phyloP scores from a whole-genome alignment of 2,113 vertebrate species.

The Corapipo altera region DNA sequence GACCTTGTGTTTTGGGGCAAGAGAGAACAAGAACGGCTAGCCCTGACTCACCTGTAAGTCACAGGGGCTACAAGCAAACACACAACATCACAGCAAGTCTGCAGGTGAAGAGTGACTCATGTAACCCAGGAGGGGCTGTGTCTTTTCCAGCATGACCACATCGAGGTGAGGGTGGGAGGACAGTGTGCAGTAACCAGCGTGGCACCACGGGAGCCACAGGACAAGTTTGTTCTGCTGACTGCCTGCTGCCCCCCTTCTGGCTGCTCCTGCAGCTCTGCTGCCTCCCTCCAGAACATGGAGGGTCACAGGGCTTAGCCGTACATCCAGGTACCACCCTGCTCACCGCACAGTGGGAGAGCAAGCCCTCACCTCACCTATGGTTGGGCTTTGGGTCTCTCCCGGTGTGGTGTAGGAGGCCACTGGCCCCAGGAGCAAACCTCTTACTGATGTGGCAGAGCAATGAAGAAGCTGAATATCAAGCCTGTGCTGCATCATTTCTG shows the following conservation, averaged over 20 bases:
- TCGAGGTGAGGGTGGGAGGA: background rate
- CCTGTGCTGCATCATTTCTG: background rate
- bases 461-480: background rate
- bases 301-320: background rate
- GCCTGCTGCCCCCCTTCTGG: background rate
- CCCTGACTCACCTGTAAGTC: background rate
- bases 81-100: fast-evolving
- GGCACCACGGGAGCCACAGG: background rate
- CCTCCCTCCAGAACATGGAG: fast-evolving
- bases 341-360: fast-evolving
- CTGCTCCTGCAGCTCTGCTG: background rate
- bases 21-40: background rate
- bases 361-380: fast-evolving
- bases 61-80: background rate
- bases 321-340: background rate
- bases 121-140: background rate
- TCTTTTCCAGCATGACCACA: fast-evolving
- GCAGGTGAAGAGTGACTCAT: background rate
- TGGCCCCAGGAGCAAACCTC: background rate
- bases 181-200: fast-evolving
- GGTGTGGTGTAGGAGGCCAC: fast-evolving
- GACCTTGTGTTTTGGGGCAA: background rate
- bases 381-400: background rate
- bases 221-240: fast-evolving
- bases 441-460: background rate